Evolutionary conservation across 1,140 invertebrate species (phyloP).

Genomic region (Drosophila ambigua): DNA sequence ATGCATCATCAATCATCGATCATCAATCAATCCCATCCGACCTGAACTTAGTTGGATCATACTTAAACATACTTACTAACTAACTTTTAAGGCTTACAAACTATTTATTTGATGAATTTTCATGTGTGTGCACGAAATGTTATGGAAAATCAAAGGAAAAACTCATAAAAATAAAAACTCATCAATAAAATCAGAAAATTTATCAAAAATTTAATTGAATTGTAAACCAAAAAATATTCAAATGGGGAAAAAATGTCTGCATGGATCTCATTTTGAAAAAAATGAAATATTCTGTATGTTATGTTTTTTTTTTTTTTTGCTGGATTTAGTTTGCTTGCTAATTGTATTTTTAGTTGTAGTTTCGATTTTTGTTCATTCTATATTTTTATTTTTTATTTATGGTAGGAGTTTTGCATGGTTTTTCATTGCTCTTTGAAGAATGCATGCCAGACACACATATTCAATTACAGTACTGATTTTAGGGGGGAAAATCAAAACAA

Average conservation of each 20-base stretch:
- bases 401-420: neutral
- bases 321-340: conserved; percentile 5
- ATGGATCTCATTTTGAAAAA: conserved; percentile 78
- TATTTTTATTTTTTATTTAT: conserved; percentile 12
- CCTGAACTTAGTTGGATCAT: neutral
- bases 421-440: conserved; percentile 26
- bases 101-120: conserved; percentile 57
- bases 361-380: conserved; percentile 18
- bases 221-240: conserved; percentile 28
- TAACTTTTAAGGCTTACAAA: neutral
- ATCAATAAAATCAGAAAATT: conserved; percentile 4
- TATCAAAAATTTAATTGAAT: conserved; percentile 21
- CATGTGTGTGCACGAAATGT: conserved; percentile 64
- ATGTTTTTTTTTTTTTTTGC: conserved; percentile 17
- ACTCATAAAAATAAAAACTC: conserved; percentile 8
- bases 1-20: conserved; percentile 38
- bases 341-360: conserved; percentile 10
- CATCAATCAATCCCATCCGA: conserved; percentile 50
- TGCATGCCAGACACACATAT: conserved; percentile 73
- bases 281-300: conserved; percentile 30
- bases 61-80: conserved; percentile 2
- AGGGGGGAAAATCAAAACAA: conserved; percentile 5
- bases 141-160: conserved; percentile 15
- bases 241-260: conserved; percentile 76
- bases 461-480: conserved; percentile 38